These are phyloP conservation scores for Aramus guarauna DNA, from an alignment of 2,113 vertebrate species.

Conservation along the genomic window DNA sequence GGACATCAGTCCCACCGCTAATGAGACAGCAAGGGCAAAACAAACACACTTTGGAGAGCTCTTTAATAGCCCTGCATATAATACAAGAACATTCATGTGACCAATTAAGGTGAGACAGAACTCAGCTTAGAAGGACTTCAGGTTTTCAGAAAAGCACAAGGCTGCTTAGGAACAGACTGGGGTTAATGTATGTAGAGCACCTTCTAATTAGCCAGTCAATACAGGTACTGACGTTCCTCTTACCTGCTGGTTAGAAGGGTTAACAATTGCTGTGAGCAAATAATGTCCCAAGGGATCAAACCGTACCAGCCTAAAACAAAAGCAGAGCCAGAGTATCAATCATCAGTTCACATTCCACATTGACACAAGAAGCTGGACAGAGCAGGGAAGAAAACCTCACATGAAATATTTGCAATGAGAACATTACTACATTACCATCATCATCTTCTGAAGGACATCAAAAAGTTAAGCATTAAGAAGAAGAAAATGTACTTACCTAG, in stretches of 20 bases:
- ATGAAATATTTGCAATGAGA: background rate
- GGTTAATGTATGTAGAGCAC: background rate
- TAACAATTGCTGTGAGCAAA: slow-evolving; percentile 96
- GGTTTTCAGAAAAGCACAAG: background rate
- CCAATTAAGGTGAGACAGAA: background rate
- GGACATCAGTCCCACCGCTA: background rate
- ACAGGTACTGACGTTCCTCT: background rate
- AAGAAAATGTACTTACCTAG: background rate
- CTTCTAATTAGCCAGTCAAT: background rate
- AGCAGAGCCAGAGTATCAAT: background rate
- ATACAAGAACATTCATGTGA: background rate
- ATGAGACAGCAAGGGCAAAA: background rate
- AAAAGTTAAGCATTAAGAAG: background rate
- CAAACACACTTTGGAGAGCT: background rate
- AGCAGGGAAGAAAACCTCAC: background rate
- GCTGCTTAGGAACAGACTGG: background rate
- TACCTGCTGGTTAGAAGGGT: slow-evolving; percentile 98
- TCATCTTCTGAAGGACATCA: background rate
- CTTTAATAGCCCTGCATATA: background rate
- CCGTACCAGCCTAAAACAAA: slow-evolving; percentile 87
- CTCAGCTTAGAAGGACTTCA: background rate
- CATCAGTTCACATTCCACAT: background rate
- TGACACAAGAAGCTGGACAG: background rate
- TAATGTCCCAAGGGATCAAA: slow-evolving; percentile 98
- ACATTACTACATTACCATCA: background rate